phyloP scores from a whole-genome alignment of 1,140 invertebrate species.

The Cydia strobilella region DNA sequence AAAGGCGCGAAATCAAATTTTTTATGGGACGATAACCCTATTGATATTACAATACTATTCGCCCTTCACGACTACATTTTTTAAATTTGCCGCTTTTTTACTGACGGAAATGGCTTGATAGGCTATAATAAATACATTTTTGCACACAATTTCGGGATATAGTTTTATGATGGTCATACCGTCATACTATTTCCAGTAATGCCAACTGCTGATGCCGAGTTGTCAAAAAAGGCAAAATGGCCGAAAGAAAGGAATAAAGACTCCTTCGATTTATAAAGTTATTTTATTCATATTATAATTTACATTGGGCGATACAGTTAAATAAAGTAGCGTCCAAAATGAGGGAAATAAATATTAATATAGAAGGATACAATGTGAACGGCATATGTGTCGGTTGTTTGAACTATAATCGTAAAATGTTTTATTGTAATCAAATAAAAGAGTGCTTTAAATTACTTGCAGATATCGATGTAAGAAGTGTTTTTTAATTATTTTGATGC shows the following conservation, averaged over 20 bases:
- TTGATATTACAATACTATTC: no score
- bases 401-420: constrained; percentile 69
- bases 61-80: no score
- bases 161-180: neutral
- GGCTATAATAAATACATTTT: no score
- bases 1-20: no score
- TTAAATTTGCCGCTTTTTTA: no score
- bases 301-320: constrained; percentile 26
- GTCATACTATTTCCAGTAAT: neutral
- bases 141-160: neutral
- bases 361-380: constrained; percentile 75
- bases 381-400: constrained; percentile 72
- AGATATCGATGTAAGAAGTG: constrained; percentile 65
- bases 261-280: constrained; percentile 52
- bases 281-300: constrained; percentile 39
- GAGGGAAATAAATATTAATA: constrained; percentile 75
- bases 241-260: constrained; percentile 31
- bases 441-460: constrained; percentile 61
- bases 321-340: constrained; percentile 48
- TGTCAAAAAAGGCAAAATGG: constrained; percentile 17
- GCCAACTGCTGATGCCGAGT: neutral
- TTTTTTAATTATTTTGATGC: neutral
- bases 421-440: constrained; percentile 52
- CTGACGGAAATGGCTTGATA: no score
- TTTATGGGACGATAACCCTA: no score